Conservation (phyloP, 2,113 vertebrate species). For the Sminthopsis crassicaudata region DNA sequence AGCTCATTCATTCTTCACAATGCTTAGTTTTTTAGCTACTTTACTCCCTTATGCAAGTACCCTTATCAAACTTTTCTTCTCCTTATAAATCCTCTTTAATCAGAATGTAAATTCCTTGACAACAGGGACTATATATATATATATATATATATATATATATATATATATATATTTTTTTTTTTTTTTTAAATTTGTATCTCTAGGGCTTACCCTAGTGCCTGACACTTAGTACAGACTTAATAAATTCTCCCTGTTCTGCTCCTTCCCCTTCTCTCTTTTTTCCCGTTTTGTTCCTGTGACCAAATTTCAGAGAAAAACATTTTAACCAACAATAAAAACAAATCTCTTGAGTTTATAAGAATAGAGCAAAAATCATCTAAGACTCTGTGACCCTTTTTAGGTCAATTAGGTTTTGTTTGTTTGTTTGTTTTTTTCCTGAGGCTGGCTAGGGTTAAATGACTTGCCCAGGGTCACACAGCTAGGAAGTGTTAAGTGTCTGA, state of each 20-base stretch:
- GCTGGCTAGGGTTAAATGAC: no score
- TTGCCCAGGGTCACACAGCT: no score
- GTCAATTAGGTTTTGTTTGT: no score
- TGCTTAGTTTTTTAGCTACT: not conserved
- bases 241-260: not conserved
- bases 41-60: not conserved
- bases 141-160: no score
- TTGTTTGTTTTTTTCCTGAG: no score
- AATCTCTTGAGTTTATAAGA: not conserved
- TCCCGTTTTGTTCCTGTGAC: not conserved
- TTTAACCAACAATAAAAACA: conserved; percentile 42
- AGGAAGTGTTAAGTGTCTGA: no score
- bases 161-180: no score
- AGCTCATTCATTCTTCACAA: not conserved
- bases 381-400: conserved; percentile 54
- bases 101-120: not conserved
- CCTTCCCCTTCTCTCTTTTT: no score
- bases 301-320: conserved; percentile 45
- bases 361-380: conserved; percentile 22
- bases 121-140: no score
- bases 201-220: not conserved
- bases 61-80: not conserved
- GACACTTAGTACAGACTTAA: not conserved
- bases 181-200: not conserved
- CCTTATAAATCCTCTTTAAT: not conserved